Conservation (phyloP, 2,113 vertebrate species). For the Aspiorhynchus laticeps region DNA sequence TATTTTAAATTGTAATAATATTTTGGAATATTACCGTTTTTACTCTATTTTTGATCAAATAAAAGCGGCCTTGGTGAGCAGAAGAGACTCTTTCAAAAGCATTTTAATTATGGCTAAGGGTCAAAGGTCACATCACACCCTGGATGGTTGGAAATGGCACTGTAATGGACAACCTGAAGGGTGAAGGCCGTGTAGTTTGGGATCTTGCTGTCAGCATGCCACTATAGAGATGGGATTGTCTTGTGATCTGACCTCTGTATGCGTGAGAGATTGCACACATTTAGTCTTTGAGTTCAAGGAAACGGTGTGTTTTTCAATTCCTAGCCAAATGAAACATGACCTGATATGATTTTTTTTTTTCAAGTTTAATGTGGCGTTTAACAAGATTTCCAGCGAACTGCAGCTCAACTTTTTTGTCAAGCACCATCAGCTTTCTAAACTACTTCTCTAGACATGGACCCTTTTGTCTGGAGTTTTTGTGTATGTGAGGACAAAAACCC, state of each 20-base stretch:
- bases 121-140: background rate
- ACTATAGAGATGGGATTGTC: background rate
- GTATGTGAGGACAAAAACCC: background rate
- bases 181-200: too few species aligned
- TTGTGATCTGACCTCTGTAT: background rate
- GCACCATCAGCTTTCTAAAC: constrained; percentile 9
- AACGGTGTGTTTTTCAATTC: background rate
- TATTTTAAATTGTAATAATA: background rate
- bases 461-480: background rate
- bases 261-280: background rate
- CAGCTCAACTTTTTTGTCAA: constrained; percentile 39
- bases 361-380: constrained; percentile 65
- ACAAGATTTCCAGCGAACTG: constrained; percentile 62
- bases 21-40: background rate
- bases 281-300: constrained; percentile 21
- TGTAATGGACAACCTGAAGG: background rate
- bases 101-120: background rate
- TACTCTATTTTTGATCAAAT: background rate
- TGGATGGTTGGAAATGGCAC: background rate
- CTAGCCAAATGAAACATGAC: constrained; percentile 60
- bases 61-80: background rate
- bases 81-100: background rate
- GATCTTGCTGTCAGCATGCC: background rate
- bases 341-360: constrained; percentile 58
- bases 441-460: background rate